Evolutionary conservation across 2,888 invertebrate genomes (phyloP), one percentile per base, ranked within the genome.

Genomic region (Caradrina kadenii): DNA sequence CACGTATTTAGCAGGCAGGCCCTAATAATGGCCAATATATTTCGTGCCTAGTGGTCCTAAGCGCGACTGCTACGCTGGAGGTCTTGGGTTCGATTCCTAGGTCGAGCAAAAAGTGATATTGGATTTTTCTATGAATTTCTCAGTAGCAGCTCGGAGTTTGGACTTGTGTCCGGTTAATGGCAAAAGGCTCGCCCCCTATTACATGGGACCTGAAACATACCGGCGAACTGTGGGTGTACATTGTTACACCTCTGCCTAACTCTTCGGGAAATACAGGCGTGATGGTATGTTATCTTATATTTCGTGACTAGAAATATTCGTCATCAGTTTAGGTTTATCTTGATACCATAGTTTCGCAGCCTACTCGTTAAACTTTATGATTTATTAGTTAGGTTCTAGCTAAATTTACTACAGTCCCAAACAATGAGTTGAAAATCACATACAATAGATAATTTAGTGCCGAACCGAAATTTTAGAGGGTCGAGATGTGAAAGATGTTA

Each of bases 301-400:
- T 74, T 76, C 65, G 68, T 68, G 63, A 73, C 76, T 58, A 72
- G 56, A 84, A 79, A 66, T 81, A 76, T 73, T 71, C 50, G 45
- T 64, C 75, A 75, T 72, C 69, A 64, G 55, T 49, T 62, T 50
- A 48, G 55, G 63, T 64, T 10, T 52, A 82, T 82, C 83, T 78
- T 73, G 69, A 76, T 73, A 59, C 42, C 48, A 71, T 59, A 69
- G 69, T n/a, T n/a, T n/a, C n/a, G 31, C 62, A 45, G 58, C 63
- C 68, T 19, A 64, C 63, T 72, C 31, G 60, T 67, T 74, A 64
- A 82, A 81, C 71, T 79, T 83, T 66, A 79, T 81, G 82, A 86
- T 87, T 79, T 83, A 87, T 80, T 68, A 68, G 64, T 49, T 58
- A 73, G 63, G 79, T 76, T 71, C 63, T 63, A 63, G 39, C 53